Evolutionary conservation across 1,140 invertebrate genomes (phyloP).

Genomic region (Brachionus plicatilis): DNA sequence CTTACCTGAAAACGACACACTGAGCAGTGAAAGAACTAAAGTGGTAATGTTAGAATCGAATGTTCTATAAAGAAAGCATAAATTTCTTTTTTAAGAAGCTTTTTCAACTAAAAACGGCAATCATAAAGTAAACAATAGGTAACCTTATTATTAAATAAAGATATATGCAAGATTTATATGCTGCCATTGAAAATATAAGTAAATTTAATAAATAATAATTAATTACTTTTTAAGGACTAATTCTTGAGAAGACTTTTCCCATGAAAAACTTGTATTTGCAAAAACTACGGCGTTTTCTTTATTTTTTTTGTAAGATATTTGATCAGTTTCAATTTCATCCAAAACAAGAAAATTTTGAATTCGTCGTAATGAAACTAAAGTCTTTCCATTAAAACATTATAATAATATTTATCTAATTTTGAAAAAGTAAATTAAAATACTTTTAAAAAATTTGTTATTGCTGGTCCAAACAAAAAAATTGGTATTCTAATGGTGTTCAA

Average conservation of each 20-base stretch:
- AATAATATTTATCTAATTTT: background rate
- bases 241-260: background rate
- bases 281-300: background rate
- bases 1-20: no score
- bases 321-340: background rate
- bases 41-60: no score
- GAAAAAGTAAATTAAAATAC: background rate
- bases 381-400: background rate
- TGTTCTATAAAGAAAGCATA: background rate
- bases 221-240: background rate
- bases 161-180: no score
- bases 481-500: constrained; percentile 96
- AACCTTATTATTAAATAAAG: no score
- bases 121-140: no score
- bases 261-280: background rate
- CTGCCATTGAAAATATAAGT: no score
- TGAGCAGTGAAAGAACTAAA: no score
- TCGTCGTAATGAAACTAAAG: background rate
- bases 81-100: background rate
- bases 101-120: no score
- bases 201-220: no score
- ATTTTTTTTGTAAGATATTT: background rate
- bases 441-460: constrained; percentile 50
- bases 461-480: constrained; percentile 60
- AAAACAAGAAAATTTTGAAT: constrained; percentile 20